A percentile compares a stretch with the other conserved stretches of the same genome.
phyloP scores from a whole-genome alignment of 53 echinoderm and acorn worm species.

The Patiria pectinifera region DNA sequence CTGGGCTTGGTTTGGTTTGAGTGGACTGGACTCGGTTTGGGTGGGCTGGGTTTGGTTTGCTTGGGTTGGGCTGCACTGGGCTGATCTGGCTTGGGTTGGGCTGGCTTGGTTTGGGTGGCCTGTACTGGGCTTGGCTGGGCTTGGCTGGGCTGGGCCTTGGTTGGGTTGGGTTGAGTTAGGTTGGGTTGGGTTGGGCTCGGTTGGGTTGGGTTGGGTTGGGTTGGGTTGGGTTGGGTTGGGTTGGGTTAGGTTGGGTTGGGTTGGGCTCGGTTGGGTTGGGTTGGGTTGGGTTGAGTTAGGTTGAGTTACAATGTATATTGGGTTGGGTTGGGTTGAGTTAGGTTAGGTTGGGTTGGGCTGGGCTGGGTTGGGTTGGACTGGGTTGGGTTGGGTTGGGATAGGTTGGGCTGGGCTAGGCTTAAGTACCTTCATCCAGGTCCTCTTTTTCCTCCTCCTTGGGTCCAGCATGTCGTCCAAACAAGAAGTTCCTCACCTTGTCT shows the following conservation, averaged over 20 bases:
- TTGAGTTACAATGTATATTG: neutral
- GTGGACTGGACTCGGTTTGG: neutral
- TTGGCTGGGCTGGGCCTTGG: neutral
- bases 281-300: neutral
- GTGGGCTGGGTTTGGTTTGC: neutral
- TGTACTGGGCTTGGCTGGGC: neutral
- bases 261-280: neutral
- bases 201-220: too few relatives aligned
- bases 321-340: too few relatives aligned
- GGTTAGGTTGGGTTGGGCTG: neutral
- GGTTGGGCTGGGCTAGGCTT: too few relatives aligned
- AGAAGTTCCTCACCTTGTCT: slow-evolving; percentile 89
- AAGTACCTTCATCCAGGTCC: slow-evolving; percentile 72
- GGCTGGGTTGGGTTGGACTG: neutral
- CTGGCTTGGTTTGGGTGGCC: neutral
- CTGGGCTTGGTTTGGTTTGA: too few relatives aligned
- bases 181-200: too few relatives aligned
- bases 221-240: too few relatives aligned
- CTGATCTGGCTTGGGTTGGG: neutral
- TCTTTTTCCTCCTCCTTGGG: slow-evolving; percentile 71
- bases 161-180: too few relatives aligned
- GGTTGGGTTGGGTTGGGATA: too few relatives aligned
- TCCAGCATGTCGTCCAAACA: slow-evolving; percentile 74
- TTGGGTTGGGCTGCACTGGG: neutral
- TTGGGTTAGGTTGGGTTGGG: neutral